A percentile compares a stretch with the other conserved stretches of the same genome.
phyloP scores from a whole-genome alignment of 2,113 vertebrate genomes.

The Cichladusa arquata region DNA sequence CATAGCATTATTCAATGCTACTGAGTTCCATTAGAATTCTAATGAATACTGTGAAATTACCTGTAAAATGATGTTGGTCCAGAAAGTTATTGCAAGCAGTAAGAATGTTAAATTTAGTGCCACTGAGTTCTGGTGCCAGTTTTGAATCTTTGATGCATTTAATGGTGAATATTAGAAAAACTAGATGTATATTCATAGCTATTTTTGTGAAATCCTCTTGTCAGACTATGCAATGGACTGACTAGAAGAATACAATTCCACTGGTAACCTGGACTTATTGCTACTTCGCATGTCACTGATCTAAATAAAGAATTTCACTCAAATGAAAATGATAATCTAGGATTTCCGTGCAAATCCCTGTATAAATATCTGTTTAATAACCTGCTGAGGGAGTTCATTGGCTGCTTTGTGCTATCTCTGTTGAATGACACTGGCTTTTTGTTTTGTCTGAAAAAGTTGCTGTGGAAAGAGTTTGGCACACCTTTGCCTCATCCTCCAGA shows the following conservation, averaged over 20 bases:
- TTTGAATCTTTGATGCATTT: background rate
- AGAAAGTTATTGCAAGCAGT: background rate
- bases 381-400: background rate
- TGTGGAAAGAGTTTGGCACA: background rate
- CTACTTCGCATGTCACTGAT: background rate
- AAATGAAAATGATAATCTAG: background rate
- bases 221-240: background rate
- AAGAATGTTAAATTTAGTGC: background rate
- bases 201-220: background rate
- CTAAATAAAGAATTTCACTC: background rate
- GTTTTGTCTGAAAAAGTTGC: background rate
- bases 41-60: background rate
- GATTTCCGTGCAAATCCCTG: background rate
- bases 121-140: background rate
- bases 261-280: background rate
- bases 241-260: background rate
- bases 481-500: background rate
- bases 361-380: background rate
- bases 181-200: background rate
- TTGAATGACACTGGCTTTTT: background rate
- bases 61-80: background rate
- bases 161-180: background rate
- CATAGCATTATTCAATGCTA: background rate
- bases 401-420: background rate
- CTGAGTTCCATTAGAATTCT: background rate